A percentile compares a stretch with the other conserved stretches of the same genome.
Evolutionary conservation across 2,797 vertebrate species (phyloP).

Genomic region (Carcharodon carcharias): DNA sequence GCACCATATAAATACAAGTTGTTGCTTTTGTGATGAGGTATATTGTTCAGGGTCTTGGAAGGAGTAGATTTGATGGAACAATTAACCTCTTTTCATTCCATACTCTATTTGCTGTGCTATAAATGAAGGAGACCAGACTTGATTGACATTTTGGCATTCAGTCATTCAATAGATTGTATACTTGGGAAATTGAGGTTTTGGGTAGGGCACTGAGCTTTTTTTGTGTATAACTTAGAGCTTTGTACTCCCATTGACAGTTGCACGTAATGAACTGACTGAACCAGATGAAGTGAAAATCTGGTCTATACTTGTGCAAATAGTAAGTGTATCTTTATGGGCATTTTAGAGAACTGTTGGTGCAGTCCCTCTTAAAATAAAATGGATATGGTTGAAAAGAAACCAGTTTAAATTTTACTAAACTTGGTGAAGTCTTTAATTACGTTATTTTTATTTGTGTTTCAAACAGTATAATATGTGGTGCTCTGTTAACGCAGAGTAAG

Average conservation of each 20-base stretch:
- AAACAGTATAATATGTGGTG: background rate
- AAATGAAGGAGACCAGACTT: background rate
- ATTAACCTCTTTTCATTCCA: background rate
- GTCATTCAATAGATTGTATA: background rate
- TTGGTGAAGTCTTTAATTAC: background rate
- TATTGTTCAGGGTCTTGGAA: background rate
- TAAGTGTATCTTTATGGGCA: background rate
- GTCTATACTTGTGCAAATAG: background rate
- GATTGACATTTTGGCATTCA: background rate
- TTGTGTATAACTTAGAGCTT: background rate
- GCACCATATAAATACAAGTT: background rate
- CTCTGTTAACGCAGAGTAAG: too few species aligned
- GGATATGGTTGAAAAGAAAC: too few species aligned
- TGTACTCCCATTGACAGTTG: background rate
- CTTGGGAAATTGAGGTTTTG: conserved; percentile 26
- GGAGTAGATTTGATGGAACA: background rate
- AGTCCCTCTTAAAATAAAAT: background rate
- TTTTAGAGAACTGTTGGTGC: background rate
- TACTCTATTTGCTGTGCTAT: background rate
- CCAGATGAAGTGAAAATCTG: background rate
- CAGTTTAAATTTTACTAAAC: background rate
- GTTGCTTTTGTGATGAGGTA: background rate
- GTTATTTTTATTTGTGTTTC: background rate
- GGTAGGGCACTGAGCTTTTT: background rate
- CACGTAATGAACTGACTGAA: background rate